Evolutionary conservation across 2,888 invertebrate species (phyloP).

Genomic region (Eledone cirrhosa): DNA sequence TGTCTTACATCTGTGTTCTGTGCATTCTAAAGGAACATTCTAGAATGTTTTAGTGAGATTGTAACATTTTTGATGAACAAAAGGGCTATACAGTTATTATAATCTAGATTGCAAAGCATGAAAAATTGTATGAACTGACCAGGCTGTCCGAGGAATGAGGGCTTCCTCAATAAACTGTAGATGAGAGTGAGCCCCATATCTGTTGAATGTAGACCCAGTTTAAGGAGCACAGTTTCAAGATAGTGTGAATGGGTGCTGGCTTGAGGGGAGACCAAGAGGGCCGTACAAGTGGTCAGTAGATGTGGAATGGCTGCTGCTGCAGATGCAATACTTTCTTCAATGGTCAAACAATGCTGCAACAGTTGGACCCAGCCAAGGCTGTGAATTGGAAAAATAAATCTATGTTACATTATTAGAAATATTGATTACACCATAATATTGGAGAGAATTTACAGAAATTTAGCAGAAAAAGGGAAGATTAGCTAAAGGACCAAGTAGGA

Average conservation of each 20-base stretch:
- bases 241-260: conserved; percentile 74
- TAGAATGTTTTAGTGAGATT: too few relatives aligned
- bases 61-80: too few relatives aligned
- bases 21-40: too few relatives aligned
- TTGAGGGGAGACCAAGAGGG: conserved; percentile 77
- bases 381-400: conserved; percentile 34
- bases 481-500: too few relatives aligned
- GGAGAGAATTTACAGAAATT: too few relatives aligned
- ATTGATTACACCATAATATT: too few relatives aligned
- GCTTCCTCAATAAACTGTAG: conserved; percentile 56
- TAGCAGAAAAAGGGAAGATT: too few relatives aligned
- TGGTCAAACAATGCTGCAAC: conserved; percentile 78
- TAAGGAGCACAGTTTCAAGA: conserved; percentile 77
- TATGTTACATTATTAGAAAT: too few relatives aligned
- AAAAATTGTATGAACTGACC: conserved; percentile 31
- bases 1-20: too few relatives aligned
- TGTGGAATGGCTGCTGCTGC: conserved; percentile 76
- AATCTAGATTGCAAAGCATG: too few relatives aligned
- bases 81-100: too few relatives aligned
- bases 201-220: conserved; percentile 75
- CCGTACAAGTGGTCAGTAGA: conserved; percentile 77
- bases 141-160: conserved; percentile 32
- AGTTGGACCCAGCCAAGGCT: conserved; percentile 87
- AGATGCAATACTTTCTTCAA: conserved; percentile 52
- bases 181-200: conserved; percentile 67